A percentile compares a stretch with the other conserved stretches of the same genome.
Evolutionary conservation across 2,888 invertebrate genomes (phyloP).

Genomic region (Nasonovia ribisnigri): DNA sequence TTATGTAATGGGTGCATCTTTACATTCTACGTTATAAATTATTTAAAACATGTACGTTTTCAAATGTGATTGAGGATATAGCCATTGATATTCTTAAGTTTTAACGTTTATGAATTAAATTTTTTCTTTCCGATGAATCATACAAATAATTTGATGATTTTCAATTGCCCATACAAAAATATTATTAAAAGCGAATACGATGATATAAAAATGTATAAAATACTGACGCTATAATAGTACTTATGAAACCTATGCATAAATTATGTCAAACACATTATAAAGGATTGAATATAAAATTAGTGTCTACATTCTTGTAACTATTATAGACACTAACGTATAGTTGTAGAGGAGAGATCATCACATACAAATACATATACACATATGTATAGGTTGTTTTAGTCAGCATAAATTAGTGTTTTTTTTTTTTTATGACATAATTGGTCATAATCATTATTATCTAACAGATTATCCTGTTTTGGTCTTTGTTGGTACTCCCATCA

Average conservation of each 20-base stretch:
- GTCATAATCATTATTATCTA: background rate
- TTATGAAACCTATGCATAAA: background rate
- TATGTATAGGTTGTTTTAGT: background rate
- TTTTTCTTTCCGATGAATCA: background rate
- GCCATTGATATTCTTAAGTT: background rate
- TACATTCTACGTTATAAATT: background rate
- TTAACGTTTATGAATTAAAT: background rate
- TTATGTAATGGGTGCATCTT: background rate
- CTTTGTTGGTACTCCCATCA: conserved; percentile 22
- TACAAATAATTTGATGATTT: background rate
- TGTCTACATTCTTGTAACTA: background rate
- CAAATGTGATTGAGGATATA: background rate
- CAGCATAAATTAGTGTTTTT: background rate
- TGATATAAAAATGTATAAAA: background rate
- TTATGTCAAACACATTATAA: background rate
- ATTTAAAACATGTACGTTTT: background rate
- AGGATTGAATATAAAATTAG: background rate
- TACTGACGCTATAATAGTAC: background rate
- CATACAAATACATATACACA: background rate
- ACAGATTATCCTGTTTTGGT: conserved; percentile 1
- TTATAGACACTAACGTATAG: background rate
- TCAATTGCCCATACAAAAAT: background rate
- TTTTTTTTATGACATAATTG: background rate
- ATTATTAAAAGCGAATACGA: background rate
- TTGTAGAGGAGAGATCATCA: background rate